Percentiles rank a stretch among this genome's conserved stretches.
phyloP scores from a whole-genome alignment of 1,140 invertebrate species.

The Pectinophora gossypiella region DNA sequence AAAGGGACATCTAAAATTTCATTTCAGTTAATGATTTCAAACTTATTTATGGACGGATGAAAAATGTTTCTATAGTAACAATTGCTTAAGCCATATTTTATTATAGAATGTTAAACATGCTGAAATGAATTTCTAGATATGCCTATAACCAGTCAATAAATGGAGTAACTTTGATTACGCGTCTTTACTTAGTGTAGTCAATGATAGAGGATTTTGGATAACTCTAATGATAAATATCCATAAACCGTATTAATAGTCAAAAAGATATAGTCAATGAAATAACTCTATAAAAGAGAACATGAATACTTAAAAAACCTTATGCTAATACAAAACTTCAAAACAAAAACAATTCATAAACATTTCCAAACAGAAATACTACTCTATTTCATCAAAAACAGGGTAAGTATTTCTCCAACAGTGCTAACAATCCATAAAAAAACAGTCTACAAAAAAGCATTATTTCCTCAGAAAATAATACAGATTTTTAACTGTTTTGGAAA shows the following conservation, averaged over 20 bases:
- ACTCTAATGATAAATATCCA: no score
- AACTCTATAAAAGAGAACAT: slow-evolving; percentile 4
- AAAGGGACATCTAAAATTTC: not conserved
- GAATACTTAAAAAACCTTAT: slow-evolving; percentile 7
- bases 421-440: not conserved
- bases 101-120: no score
- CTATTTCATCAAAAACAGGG: slow-evolving; percentile 20
- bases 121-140: no score
- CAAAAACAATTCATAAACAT: not conserved
- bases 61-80: no score
- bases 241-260: no score
- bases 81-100: no score
- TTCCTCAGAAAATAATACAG: no score
- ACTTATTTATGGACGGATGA: not conserved
- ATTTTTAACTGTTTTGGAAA: no score
- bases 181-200: no score
- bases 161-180: slow-evolving; percentile 9
- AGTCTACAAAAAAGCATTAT: not conserved
- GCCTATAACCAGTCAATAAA: no score
- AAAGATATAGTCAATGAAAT: not conserved
- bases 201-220: no score
- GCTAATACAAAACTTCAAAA: slow-evolving; percentile 8
- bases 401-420: slow-evolving; percentile 12
- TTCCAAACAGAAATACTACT: slow-evolving; percentile 14
- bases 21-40: not conserved